A percentile compares a stretch with the other conserved stretches of the same genome.
These are phyloP conservation scores for Kryphioiulus occultus DNA, from an alignment of 2,888 invertebrate genomes.

Conservation along the genomic window DNA sequence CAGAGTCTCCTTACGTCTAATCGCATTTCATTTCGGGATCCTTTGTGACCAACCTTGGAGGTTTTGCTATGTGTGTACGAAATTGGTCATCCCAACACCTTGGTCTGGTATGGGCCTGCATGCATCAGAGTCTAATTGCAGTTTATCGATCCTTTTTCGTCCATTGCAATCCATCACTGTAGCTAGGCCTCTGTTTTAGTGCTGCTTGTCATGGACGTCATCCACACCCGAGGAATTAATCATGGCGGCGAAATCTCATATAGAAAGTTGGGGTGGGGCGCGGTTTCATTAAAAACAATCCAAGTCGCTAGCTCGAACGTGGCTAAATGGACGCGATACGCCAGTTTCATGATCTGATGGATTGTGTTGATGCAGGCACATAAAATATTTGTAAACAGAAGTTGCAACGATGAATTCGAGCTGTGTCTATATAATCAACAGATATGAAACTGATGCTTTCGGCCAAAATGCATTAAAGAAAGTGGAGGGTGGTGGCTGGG, in stretches of 20 bases:
- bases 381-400: slow-evolving; percentile 4
- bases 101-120: neutral
- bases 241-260: neutral
- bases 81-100: slow-evolving; percentile 1
- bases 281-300: neutral
- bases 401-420: neutral
- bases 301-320: neutral
- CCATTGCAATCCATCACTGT: slow-evolving; percentile 7
- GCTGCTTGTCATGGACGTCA: slow-evolving; percentile 12
- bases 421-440: neutral
- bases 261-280: slow-evolving; percentile 26
- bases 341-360: neutral
- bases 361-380: neutral
- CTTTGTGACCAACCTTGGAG: neutral
- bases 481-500: neutral
- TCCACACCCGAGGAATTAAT: slow-evolving; percentile 26
- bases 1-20: neutral
- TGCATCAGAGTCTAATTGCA: slow-evolving; percentile 37
- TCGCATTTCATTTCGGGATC: neutral
- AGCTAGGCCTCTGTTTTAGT: neutral
- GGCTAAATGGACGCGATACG: neutral
- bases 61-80: neutral
- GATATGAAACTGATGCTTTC: neutral
- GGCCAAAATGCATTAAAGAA: neutral
- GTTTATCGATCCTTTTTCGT: slow-evolving; percentile 20